Base-by-base conservation (phyloP, 2,888 invertebrate genomes). In the Sepioteuthis lessoniana region DNA sequence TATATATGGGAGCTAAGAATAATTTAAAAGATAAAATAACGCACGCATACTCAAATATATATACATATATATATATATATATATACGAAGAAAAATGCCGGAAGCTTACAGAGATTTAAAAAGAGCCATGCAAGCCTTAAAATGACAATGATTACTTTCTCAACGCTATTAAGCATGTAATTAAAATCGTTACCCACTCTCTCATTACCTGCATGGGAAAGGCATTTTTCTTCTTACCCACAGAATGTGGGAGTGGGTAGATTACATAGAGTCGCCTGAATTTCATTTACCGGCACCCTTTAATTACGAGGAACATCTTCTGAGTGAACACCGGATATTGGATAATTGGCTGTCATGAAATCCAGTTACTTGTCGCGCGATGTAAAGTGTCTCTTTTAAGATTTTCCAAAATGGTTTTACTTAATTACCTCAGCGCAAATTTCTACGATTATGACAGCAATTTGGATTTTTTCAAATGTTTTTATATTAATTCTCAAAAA, bases 1-100 rank as follows among this genome's bases (percentile, higher is more conserved):
- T n/a, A n/a, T n/a, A n/a, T n/a, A n/a, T n/a, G n/a, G n/a, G n/a
- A n/a, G n/a, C n/a, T n/a, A n/a, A n/a, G n/a, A n/a, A n/a, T n/a
- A n/a, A n/a, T n/a, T n/a, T n/a, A n/a, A n/a, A n/a, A n/a, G n/a
- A n/a, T n/a, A n/a, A n/a, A n/a, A n/a, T n/a, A n/a, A 47, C 47
- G 10, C 47, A 47, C 47, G 35, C n/a, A 35, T 37, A 21, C 31
- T 37, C 35, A 90, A 10, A 90, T 35, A 37, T 90, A 90, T 90
- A 90, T 90, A 90, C 19, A 90, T 90, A 90, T 90, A 90, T 91
- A 91, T 91, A 91, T 91, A 91, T 91, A 91, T 38, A 91, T 91
- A 42, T 28, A 91, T 38, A 42, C 37, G 38, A 76, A 76, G 76
- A 13, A n/a, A 76, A 76, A 76, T 76, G 31, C 76, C 31, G n/a